Conservation (phyloP, 2,797 vertebrate genomes). For the Coregonus suidteri region DNA sequence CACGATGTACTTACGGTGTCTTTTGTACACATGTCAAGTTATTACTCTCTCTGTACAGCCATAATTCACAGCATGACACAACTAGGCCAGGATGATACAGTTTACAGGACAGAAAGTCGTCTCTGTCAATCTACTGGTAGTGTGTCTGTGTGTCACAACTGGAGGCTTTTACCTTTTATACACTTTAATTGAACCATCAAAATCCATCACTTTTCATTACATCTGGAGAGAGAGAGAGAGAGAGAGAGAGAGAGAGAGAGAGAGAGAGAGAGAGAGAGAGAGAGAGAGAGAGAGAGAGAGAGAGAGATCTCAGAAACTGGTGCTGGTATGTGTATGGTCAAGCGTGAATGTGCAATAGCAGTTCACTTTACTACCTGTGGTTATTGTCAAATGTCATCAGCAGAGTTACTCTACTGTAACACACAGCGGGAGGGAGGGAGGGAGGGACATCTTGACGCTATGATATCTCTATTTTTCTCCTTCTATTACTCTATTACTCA, state of each 20-base stretch:
- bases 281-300: neutral
- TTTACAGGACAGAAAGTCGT: neutral
- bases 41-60: neutral
- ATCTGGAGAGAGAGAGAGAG: neutral
- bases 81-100: neutral
- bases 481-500: neutral
- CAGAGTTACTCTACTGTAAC: conserved; percentile 1
- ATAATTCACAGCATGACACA: neutral
- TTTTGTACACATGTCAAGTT: neutral
- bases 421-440: neutral
- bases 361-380: conserved; percentile 6
- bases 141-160: neutral
- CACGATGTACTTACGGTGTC: neutral
- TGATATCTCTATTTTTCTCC: neutral
- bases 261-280: neutral
- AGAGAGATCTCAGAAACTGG: neutral
- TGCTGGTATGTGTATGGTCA: neutral
- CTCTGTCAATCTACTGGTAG: neutral
- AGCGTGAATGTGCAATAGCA: neutral
- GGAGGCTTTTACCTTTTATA: neutral
- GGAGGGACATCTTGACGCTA: neutral
- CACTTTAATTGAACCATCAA: neutral
- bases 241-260: too few species aligned
- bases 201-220: neutral
- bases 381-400: conserved; percentile 10